phyloP scores from a whole-genome alignment of 2,888 invertebrate genomes.

The Hedychridium roseum region DNA sequence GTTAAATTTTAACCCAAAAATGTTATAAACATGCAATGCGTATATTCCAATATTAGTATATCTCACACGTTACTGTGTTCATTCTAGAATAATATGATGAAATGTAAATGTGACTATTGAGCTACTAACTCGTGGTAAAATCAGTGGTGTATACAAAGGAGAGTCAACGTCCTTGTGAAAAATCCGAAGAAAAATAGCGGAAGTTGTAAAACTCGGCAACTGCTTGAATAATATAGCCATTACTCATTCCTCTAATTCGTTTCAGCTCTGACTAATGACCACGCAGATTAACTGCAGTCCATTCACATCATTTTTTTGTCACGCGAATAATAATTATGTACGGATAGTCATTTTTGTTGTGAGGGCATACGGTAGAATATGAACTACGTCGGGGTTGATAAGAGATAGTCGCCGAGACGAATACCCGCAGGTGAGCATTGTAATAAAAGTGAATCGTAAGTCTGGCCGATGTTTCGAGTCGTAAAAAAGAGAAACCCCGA shows the following conservation, averaged over 20 bases:
- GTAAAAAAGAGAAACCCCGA: slow-evolving; percentile 37
- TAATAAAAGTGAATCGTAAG: slow-evolving; percentile 43
- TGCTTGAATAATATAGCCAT: slow-evolving; percentile 46
- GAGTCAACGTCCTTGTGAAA: slow-evolving; percentile 9
- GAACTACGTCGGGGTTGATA: slow-evolving; percentile 19
- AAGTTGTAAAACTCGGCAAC: slow-evolving; percentile 27
- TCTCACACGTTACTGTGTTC: no score
- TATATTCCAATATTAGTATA: no score
- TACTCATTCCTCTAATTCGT: slow-evolving; percentile 33
- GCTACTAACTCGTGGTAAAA: no score
- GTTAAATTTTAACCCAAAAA: no score
- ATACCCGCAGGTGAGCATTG: slow-evolving; percentile 15
- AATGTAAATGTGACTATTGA: no score
- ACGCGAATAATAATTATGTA: background rate
- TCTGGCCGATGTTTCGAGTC: slow-evolving; percentile 28
- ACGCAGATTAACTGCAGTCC: background rate
- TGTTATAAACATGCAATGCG: no score
- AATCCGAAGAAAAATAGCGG: slow-evolving; percentile 30
- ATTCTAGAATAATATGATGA: no score
- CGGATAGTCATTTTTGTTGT: background rate
- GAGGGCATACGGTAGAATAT: background rate
- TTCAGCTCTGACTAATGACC: slow-evolving; percentile 30
- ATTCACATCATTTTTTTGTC: background rate
- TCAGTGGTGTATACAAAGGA: no score
- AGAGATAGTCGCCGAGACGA: slow-evolving; percentile 18